These are phyloP conservation scores for Anas platyrhynchos DNA, from an alignment of 2,113 vertebrate genomes.

Conservation along the genomic window DNA sequence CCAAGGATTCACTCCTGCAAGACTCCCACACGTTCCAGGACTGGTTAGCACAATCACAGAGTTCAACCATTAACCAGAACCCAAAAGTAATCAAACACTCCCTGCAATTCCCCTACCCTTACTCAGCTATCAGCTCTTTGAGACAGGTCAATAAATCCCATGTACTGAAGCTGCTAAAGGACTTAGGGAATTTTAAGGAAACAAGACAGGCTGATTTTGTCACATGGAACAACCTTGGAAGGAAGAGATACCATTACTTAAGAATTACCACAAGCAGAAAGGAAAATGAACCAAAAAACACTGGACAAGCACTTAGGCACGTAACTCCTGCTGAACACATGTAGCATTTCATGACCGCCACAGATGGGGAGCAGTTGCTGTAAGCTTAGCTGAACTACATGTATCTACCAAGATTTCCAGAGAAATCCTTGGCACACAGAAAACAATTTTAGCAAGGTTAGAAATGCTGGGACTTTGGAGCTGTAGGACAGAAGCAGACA, in stretches of 20 bases:
- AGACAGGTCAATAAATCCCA: background rate
- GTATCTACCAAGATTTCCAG: fast-evolving
- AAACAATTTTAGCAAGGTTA: background rate
- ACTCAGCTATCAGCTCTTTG: background rate
- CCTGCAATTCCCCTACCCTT: background rate
- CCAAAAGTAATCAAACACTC: background rate
- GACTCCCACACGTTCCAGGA: background rate
- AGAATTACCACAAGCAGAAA: background rate
- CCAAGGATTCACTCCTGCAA: background rate
- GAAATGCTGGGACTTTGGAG: background rate
- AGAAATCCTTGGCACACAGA: background rate
- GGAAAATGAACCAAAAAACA: background rate
- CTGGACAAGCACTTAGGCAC: background rate
- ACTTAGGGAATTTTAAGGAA: background rate
- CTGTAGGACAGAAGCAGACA: background rate
- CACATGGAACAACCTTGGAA: background rate
- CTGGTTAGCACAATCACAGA: background rate
- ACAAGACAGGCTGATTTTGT: background rate
- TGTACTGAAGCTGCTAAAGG: background rate
- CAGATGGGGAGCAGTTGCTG: background rate
- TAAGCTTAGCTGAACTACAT: no score
- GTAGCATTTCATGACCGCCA: background rate
- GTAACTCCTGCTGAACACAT: background rate
- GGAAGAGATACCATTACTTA: background rate
- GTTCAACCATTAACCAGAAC: background rate